Percentiles rank a stretch among this genome's conserved stretches.
phyloP scores from a whole-genome alignment of 2,888 invertebrate species.

The Harpalus rubripes region DNA sequence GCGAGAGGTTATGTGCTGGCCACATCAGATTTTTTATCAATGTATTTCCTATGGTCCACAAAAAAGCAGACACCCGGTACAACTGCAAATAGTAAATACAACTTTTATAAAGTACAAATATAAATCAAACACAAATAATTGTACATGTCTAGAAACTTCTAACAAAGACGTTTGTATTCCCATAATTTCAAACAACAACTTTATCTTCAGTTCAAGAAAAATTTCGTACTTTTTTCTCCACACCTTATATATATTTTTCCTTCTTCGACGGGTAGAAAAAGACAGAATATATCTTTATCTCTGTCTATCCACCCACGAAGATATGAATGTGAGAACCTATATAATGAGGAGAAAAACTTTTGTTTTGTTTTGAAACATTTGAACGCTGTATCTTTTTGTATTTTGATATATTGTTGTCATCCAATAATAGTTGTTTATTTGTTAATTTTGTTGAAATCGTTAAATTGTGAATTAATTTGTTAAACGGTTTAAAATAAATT shows the following conservation, averaged over 20 bases:
- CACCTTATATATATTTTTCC: constrained; percentile 20
- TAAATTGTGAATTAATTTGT: constrained; percentile 27
- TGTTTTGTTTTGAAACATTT: constrained; percentile 17
- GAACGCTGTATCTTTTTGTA: neutral
- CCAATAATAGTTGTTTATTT: neutral
- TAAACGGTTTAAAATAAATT: neutral
- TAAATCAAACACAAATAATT: neutral
- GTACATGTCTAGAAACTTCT: neutral
- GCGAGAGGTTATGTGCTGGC: too few species aligned
- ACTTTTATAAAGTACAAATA: too few species aligned
- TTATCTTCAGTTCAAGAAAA: neutral
- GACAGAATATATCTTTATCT: neutral
- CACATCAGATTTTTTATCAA: too few species aligned
- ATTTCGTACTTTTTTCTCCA: neutral
- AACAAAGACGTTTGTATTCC: neutral
- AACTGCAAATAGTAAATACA: too few species aligned
- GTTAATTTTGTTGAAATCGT: neutral
- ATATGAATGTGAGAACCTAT: constrained; percentile 13
- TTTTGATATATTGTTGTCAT: constrained; percentile 8
- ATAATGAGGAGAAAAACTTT: constrained; percentile 25
- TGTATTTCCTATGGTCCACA: too few species aligned
- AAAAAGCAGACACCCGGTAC: too few species aligned
- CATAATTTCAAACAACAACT: neutral
- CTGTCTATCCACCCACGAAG: neutral
- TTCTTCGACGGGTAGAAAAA: neutral